phyloP scores from a whole-genome alignment of 2,113 vertebrate genomes.

The Sinocyclocheilus maitianheensis region DNA sequence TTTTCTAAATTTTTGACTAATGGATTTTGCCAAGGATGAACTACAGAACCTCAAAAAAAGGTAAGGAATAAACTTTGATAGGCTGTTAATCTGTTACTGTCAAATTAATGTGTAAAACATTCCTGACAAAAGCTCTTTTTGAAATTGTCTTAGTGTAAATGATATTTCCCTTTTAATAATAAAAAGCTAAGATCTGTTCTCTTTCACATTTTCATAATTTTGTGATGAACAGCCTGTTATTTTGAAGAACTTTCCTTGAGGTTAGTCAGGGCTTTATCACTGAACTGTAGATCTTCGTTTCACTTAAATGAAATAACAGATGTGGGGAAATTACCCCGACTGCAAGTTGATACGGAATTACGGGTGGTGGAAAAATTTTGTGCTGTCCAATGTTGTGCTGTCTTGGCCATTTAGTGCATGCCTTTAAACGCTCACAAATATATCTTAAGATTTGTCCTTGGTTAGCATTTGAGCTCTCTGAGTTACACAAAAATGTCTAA shows the following conservation, averaged over 20 bases:
- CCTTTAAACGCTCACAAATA: constrained; percentile 45
- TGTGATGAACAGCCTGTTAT: neutral
- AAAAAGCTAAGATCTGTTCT: neutral
- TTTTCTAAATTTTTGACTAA: neutral
- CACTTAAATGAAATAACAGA: constrained; percentile 73
- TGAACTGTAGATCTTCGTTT: constrained; percentile 49
- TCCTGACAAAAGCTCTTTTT: neutral
- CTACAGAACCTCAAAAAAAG: constrained; percentile 55
- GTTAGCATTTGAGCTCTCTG: neutral
- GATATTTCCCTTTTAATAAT: neutral
- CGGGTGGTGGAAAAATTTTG: constrained; percentile 69
- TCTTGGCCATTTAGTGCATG: constrained; percentile 60
- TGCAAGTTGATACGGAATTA: constrained; percentile 69
- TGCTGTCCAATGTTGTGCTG: constrained; percentile 47
- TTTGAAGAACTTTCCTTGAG: neutral
- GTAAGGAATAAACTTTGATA: constrained; percentile 57
- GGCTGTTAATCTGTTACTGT: neutral
- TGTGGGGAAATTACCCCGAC: constrained; percentile 73
- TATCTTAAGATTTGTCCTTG: neutral
- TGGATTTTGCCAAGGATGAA: constrained; percentile 58
- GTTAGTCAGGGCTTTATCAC: neutral
- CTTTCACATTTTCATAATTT: neutral
- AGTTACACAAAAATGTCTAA: neutral
- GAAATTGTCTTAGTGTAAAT: neutral
- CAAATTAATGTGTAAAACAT: neutral